A percentile compares a stretch with the other conserved stretches of the same genome.
These are phyloP conservation scores for Erpetoichthys calabaricus DNA, from an alignment of 2,797 vertebrate species.

Conservation along the genomic window DNA sequence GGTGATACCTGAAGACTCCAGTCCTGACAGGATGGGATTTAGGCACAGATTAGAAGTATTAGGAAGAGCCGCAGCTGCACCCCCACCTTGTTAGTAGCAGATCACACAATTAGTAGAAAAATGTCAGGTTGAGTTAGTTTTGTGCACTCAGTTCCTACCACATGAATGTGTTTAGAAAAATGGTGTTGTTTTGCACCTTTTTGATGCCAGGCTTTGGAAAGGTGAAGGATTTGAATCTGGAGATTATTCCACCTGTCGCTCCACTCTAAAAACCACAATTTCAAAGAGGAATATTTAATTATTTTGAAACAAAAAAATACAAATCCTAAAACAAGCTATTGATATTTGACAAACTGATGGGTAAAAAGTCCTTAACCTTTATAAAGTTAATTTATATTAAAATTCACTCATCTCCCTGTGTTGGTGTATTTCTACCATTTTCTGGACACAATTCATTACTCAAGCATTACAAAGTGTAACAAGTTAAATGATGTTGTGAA, in stretches of 20 bases:
- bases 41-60: constrained; percentile 13
- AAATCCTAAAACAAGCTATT: neutral
- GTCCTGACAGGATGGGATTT: constrained; percentile 5
- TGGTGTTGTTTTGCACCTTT: constrained; percentile 64
- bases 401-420: too few relatives aligned
- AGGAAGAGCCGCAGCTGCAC: constrained; percentile 16
- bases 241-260: constrained; percentile 62
- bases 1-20: too few relatives aligned
- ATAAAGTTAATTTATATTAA: too few relatives aligned
- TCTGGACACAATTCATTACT: too few relatives aligned
- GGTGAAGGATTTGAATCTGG: constrained; percentile 68
- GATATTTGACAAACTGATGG: too few relatives aligned
- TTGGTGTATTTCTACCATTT: too few relatives aligned
- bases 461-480: too few relatives aligned
- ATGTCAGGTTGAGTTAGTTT: constrained; percentile 18
- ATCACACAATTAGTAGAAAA: constrained; percentile 21
- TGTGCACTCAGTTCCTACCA: constrained; percentile 25
- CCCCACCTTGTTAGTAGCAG: constrained; percentile 30
- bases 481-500: too few relatives aligned
- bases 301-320: constrained; percentile 3
- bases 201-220: constrained; percentile 60
- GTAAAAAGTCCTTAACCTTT: too few relatives aligned
- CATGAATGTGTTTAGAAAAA: constrained; percentile 18
- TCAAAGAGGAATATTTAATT: constrained; percentile 50
- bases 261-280: constrained; percentile 68